Evolutionary conservation across 2,888 invertebrate species (phyloP), one percentile per base, ranked within the genome.

Genomic region (Ophraella communa): DNA sequence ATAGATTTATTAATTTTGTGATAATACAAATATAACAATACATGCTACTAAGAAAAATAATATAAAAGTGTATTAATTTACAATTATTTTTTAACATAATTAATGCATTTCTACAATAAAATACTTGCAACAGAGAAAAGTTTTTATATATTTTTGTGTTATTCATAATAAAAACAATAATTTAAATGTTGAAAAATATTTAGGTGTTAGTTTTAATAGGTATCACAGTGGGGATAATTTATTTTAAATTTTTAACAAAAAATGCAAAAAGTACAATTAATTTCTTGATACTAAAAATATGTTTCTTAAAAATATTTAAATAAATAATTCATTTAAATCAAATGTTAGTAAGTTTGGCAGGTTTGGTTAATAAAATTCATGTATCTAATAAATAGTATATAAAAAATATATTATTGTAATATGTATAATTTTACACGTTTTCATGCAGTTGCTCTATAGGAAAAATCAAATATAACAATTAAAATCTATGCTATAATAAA

Each of bases 11-110:
- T 45, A n/a, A 45, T 45, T 45, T 45, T 10, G 45, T 10, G 45
- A 45, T 20, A 11, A 45, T 45, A 20, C 45, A 45, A 45, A 45
- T 45, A 2, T 45, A 45, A 45, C 45, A 45, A 45, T 44, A 44
- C 11, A 21, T 20, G 20, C 20, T n/a, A 11, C 7, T 21, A 45
- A 11, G 45, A 45, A 21, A 45, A 11, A 3, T 21, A 10, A 21
- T 45, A 45, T n/a, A 45, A 45, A 21, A n/a, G 3, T 45, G 3
- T 18, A 11, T 4, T 20, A 2, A 45, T 21, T 45, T 21, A 45
- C 20, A 45, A 45, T 21, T 11, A 44, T 44, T 20, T n/a, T 17
- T 17, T 39, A 17, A 39, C 17, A 30, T 30, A 30, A 30, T 30
- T 30, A 10, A 10, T 7, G 8, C 10, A 30, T 3, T 7, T 27